Conservation (phyloP, 2,888 invertebrate species). For the Poecilobothrus nobilitatus region DNA sequence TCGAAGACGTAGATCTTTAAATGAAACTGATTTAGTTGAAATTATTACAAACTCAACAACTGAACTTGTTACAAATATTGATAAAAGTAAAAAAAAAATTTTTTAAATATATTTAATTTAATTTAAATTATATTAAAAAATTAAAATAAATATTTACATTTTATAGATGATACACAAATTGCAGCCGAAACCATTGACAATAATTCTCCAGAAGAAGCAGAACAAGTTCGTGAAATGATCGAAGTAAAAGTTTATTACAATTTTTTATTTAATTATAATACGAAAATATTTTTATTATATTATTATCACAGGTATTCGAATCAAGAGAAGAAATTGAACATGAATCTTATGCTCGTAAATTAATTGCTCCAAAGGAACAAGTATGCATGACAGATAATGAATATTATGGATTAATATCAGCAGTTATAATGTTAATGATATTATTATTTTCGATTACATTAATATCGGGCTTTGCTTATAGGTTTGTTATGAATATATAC, state of each 20-base stretch:
- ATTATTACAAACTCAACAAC: slow-evolving; percentile 20
- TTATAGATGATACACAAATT: slow-evolving; percentile 19
- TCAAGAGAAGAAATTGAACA: slow-evolving; percentile 63
- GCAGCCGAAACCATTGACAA: slow-evolving; percentile 27
- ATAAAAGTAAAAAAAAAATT: slow-evolving; percentile 18
- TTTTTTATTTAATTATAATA: slow-evolving; percentile 5
- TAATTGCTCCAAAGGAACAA: slow-evolving; percentile 57
- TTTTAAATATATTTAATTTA: slow-evolving; percentile 15
- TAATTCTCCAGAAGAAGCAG: slow-evolving; percentile 46
- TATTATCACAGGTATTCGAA: slow-evolving; percentile 62
- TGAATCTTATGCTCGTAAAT: slow-evolving; percentile 53
- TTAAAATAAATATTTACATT: slow-evolving; percentile 13
- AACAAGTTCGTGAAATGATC: slow-evolving; percentile 82
- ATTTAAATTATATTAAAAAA: slow-evolving; percentile 11
- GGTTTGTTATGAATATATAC: slow-evolving; percentile 47
- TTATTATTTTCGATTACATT: slow-evolving; percentile 64
- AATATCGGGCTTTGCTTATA: slow-evolving; percentile 67
- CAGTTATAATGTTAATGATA: slow-evolving; percentile 65
- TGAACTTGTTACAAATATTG: slow-evolving; percentile 20
- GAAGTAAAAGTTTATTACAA: slow-evolving; percentile 50
- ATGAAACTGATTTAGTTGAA: slow-evolving; percentile 31
- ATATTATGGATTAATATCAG: slow-evolving; percentile 75
- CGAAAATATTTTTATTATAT: neutral
- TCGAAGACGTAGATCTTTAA: slow-evolving; percentile 51
- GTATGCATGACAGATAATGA: slow-evolving; percentile 76